Base-by-base conservation (phyloP, 2,113 vertebrate genomes). In the Monopterus albus region DNA sequence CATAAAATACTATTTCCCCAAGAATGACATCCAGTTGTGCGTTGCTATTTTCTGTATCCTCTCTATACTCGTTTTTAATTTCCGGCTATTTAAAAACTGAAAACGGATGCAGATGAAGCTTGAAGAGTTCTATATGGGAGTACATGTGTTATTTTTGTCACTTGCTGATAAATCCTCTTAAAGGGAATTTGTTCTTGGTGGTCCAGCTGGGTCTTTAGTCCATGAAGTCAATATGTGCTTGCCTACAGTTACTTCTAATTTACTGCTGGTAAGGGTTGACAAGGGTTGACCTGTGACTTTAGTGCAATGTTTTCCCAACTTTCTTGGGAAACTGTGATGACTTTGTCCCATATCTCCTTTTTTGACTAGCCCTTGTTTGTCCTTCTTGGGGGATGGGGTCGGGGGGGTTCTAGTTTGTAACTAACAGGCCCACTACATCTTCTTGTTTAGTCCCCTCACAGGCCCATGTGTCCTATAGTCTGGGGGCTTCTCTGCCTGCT, bases 251-350 rank as follows among this genome's bases (percentile, higher is more conserved):
- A 75, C 75, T 85, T 86, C 69, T 83, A 70, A 63, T 70, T 79
- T 33, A 81, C 86, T 84, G 88, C 90, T 89, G 88, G 82, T 87
- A 73, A 68, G 63, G 68, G 63, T 80, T 72, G 77, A 72, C 43
- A 15, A 53, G 21, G 78, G 69, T 82, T 55, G 67, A 86, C 73
- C 81, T 83, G 85, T 86, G 69, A 83, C 72, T 68, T 87, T 90
- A 90, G 90, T 91, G 88, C 88, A 91, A 88, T 65, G 65, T 87
- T 79, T 80, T 52, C 82, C 85, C 83, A 87, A 73, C 61, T 64
- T 85, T 59, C 51, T 79, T 65, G 72, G 79, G 79, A 77, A 78
- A 50, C 49, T 35, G 45, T 49, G 21, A 75, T 59, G 25, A 80
- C 55, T 79, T 75, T 64, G 56, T 77, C 84, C 75, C 65, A 58